Evolutionary conservation across 2,113 vertebrate species (phyloP).

Genomic region (Platysternon megacephalum): DNA sequence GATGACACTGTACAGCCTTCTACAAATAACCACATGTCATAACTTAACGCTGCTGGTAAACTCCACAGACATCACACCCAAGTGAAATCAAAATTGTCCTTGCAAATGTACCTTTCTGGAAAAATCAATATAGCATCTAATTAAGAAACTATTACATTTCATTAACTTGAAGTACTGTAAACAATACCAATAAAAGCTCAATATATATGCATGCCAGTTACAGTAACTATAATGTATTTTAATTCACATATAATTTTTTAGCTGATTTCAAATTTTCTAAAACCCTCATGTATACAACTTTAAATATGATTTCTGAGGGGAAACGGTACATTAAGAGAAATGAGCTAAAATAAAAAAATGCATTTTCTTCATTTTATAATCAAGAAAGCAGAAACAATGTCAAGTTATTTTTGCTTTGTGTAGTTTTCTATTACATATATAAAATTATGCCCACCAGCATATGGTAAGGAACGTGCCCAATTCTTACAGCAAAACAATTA

Average conservation of each 20-base stretch:
- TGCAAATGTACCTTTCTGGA: background rate
- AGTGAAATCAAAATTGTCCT: slow-evolving; percentile 27
- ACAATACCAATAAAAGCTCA: background rate
- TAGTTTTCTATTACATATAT: background rate
- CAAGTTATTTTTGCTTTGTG: background rate
- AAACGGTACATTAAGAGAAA: background rate
- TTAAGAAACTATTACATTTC: slow-evolving; percentile 22
- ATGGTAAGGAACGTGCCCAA: background rate
- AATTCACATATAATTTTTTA: background rate
- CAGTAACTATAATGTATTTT: background rate
- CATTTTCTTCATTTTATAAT: background rate
- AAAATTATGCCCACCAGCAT: background rate
- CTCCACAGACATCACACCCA: background rate
- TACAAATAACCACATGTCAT: slow-evolving; percentile 24
- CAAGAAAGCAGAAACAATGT: background rate
- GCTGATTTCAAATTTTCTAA: background rate
- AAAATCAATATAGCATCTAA: slow-evolving; percentile 30
- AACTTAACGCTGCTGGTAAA: background rate
- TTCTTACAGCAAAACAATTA: background rate
- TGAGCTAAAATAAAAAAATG: background rate
- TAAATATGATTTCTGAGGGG: background rate
- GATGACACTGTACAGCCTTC: background rate
- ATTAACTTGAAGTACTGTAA: background rate
- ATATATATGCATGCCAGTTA: background rate
- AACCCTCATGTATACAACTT: background rate